Conservation (phyloP, 2,888 invertebrate genomes). For the Parapristionchus giblindavisi region DNA sequence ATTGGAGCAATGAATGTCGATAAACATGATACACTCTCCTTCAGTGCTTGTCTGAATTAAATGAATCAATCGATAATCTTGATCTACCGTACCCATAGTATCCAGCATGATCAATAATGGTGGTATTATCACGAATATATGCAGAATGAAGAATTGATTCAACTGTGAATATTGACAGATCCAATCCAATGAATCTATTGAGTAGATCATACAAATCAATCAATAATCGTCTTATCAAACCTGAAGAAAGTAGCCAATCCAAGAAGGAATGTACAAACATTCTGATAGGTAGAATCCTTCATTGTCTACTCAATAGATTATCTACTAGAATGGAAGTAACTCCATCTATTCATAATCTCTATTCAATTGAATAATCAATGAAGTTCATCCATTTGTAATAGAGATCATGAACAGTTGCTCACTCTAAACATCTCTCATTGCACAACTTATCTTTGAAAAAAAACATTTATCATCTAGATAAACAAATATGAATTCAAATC, state of each 20-base stretch:
- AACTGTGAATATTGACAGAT: not conserved
- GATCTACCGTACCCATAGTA: not conserved
- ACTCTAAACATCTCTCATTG: no score
- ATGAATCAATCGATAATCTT: not conserved
- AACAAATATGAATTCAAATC: no score
- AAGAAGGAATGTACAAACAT: constrained; percentile 1
- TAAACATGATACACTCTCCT: not conserved
- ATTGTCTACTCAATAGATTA: no score
- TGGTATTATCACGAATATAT: not conserved
- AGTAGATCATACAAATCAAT: not conserved
- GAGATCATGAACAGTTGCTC: no score
- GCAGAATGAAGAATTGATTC: constrained; percentile 3
- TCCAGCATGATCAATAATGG: constrained; percentile 11
- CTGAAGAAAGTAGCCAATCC: constrained; percentile 21
- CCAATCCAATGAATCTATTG: not conserved
- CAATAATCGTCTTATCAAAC: not conserved
- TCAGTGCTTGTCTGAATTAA: constrained; percentile 4
- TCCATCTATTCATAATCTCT: no score
- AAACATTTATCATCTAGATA: no score
- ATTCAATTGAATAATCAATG: no score
- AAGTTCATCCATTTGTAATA: no score
- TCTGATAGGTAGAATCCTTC: not conserved
- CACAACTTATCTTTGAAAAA: no score
- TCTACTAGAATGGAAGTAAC: no score
- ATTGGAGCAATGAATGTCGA: not conserved